Percentiles rank a stretch among this genome's conserved stretches.
phyloP scores from a whole-genome alignment of 2,113 vertebrate species.

The Barnardius zonarius region DNA sequence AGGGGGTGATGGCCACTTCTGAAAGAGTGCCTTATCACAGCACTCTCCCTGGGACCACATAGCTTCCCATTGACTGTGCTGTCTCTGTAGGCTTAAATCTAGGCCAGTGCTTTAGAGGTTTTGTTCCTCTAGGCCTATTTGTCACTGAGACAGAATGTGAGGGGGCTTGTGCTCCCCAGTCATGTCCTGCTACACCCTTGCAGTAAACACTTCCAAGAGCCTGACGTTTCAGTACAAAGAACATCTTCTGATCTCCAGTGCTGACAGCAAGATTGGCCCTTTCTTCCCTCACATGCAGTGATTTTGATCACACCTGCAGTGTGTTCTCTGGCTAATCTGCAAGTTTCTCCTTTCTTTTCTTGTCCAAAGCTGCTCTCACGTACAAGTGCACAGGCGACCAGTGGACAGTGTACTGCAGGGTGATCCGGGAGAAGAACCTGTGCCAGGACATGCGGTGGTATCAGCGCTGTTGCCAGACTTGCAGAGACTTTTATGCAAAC shows the following conservation, averaged over 20 bases:
- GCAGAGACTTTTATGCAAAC: slow-evolving; percentile 93
- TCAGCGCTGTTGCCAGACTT: slow-evolving; percentile 94
- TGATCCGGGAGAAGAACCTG: slow-evolving; percentile 92
- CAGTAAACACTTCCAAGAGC: not conserved
- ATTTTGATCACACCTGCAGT: not conserved
- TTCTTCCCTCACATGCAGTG: not conserved
- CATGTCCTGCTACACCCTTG: not conserved
- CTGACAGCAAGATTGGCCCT: not conserved
- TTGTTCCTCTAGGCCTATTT: not conserved
- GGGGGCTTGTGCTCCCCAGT: not conserved
- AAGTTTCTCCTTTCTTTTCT: slow-evolving; percentile 26
- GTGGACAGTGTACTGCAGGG: slow-evolving; percentile 93
- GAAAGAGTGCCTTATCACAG: not conserved
- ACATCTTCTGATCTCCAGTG: not conserved
- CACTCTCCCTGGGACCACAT: not conserved
- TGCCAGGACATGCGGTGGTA: slow-evolving; percentile 98
- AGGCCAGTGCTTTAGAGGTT: not conserved
- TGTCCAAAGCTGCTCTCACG: slow-evolving; percentile 86
- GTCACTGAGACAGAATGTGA: not conserved
- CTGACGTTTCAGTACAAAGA: not conserved
- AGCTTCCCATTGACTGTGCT: not conserved
- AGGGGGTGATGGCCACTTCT: not conserved
- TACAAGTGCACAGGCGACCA: slow-evolving; percentile 94
- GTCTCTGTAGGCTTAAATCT: not conserved
- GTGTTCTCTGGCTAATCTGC: not conserved